Percentiles rank a stretch among this genome's conserved stretches.
phyloP scores from a whole-genome alignment of 2,113 vertebrate species.

The Camelus bactrianus region DNA sequence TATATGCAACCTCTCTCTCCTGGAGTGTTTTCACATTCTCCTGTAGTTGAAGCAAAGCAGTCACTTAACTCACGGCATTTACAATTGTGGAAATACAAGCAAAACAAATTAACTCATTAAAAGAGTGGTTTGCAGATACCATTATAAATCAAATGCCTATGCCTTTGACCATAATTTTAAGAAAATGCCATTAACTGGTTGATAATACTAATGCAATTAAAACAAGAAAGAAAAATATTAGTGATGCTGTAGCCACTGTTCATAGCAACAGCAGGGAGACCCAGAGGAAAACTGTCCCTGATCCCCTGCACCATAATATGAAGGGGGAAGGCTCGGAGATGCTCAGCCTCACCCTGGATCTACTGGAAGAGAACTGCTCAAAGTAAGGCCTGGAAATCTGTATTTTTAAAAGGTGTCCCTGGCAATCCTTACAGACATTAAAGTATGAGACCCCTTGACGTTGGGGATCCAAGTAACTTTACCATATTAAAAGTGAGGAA shows the following conservation, averaged over 20 bases:
- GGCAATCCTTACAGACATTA: background rate
- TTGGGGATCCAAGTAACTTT: background rate
- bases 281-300: no score
- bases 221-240: no score
- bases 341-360: background rate
- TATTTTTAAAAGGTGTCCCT: background rate
- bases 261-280: no score
- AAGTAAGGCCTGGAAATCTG: background rate
- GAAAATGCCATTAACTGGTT: background rate
- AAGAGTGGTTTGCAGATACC: background rate
- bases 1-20: no score
- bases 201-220: no score
- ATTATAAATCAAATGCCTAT: constrained; percentile 42
- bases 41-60: no score
- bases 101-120: constrained; percentile 19
- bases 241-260: no score
- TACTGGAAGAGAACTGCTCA: background rate
- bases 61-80: constrained; percentile 58
- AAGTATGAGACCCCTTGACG: background rate
- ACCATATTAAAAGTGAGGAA: background rate
- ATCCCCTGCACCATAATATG: no score
- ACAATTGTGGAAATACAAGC: background rate
- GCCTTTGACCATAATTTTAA: background rate
- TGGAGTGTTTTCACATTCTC: no score
- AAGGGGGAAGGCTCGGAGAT: background rate